These are phyloP conservation scores for Drosophila sp. DNA, from an alignment of 1,140 invertebrate species.

Conservation along the genomic window DNA sequence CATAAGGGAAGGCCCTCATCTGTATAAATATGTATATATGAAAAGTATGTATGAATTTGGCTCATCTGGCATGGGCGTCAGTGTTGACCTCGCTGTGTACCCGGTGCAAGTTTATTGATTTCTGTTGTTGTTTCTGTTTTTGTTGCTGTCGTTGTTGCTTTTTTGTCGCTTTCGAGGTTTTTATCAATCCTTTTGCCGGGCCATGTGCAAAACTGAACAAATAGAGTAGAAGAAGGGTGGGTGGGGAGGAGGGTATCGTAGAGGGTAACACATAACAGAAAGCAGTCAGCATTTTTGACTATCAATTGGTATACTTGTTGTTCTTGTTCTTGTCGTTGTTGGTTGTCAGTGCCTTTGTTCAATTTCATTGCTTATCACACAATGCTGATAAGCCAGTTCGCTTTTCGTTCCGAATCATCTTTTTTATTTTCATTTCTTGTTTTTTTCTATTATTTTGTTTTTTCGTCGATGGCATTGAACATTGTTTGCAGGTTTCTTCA, in stretches of 20 bases:
- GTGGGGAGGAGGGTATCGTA: neutral
- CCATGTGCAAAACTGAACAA: constrained; percentile 62
- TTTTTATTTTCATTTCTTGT: constrained; percentile 48
- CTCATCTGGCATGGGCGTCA: constrained; percentile 61
- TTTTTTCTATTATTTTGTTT: constrained; percentile 44
- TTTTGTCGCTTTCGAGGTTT: constrained; percentile 24
- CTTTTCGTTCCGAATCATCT: constrained; percentile 49
- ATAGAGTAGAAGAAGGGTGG: constrained; percentile 13
- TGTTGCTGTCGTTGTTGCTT: constrained; percentile 10
- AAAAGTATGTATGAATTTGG: constrained; percentile 11
- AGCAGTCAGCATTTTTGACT: constrained; percentile 27
- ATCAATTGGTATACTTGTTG: constrained; percentile 10
- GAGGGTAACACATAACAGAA: neutral
- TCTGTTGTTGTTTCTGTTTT: constrained; percentile 16
- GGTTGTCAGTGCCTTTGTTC: constrained; percentile 63
- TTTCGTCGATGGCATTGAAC: constrained; percentile 73
- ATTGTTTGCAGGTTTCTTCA: constrained; percentile 78
- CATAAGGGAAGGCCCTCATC: constrained; percentile 30
- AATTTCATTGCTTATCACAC: constrained; percentile 73
- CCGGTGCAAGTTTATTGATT: constrained; percentile 46
- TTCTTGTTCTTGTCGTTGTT: constrained; percentile 10
- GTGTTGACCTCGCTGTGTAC: constrained; percentile 61
- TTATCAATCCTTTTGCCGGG: constrained; percentile 62
- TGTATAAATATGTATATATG: constrained; percentile 3
- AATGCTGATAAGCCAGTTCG: constrained; percentile 69